Conservation (phyloP, 1,140 invertebrate species). For the Solen grandis region DNA sequence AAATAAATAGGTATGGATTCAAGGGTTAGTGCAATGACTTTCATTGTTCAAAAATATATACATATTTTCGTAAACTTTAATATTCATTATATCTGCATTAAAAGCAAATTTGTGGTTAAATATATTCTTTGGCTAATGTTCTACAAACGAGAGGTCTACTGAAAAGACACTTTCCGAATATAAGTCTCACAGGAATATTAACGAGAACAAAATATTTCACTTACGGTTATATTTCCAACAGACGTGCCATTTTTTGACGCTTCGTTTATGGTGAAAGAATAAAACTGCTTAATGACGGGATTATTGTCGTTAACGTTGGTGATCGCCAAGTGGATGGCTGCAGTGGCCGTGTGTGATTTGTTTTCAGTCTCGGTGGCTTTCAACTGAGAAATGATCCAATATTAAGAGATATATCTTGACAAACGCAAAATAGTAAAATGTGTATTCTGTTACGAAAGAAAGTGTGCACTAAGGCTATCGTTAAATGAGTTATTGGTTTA, state of each 20-base stretch:
- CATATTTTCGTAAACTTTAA: neutral
- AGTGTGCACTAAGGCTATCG: neutral
- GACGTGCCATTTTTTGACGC: neutral
- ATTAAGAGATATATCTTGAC: neutral
- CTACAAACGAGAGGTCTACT: neutral
- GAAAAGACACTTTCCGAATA: neutral
- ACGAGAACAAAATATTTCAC: neutral
- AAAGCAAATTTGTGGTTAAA: neutral
- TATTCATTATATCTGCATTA: neutral
- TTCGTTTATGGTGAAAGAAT: conserved; percentile 13
- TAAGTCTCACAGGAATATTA: neutral
- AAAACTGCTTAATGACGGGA: conserved; percentile 16
- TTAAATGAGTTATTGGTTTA: neutral
- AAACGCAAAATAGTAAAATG: neutral
- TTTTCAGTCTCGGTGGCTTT: conserved; percentile 17
- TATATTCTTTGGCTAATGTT: neutral
- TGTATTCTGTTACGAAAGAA: neutral
- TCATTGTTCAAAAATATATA: too few species aligned
- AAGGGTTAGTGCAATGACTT: too few species aligned
- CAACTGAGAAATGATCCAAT: conserved; percentile 18
- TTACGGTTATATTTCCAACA: conserved; percentile 36
- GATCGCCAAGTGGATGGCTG: neutral
- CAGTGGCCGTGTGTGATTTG: neutral
- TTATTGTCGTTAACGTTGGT: conserved; percentile 40
- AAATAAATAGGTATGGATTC: too few species aligned